These are phyloP conservation scores for Catocala sponsa DNA, from an alignment of 2,888 invertebrate genomes.

Conservation along the genomic window DNA sequence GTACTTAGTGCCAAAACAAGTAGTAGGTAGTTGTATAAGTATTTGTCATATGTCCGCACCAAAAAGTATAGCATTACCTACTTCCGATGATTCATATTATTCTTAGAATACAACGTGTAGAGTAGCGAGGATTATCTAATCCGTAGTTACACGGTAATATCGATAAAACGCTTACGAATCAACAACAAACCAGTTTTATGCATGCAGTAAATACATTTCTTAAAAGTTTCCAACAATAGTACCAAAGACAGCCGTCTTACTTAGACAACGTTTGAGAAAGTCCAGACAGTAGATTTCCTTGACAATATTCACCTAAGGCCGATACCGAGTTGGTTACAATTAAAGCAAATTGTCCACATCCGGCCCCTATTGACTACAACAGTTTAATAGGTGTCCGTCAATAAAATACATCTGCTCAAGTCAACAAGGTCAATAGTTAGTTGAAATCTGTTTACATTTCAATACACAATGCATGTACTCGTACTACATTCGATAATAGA, in stretches of 20 bases:
- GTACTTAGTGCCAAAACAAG: constrained; percentile 20
- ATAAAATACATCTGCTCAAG: constrained; percentile 79
- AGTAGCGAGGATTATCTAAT: constrained; percentile 48
- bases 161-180: constrained; percentile 21
- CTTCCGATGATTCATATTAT: constrained; percentile 53
- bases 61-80: constrained; percentile 42
- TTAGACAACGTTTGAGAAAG: constrained; percentile 26
- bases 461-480: constrained; percentile 40
- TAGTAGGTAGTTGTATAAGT: constrained; percentile 24
- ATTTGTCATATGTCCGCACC: constrained; percentile 39
- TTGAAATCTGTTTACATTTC: constrained; percentile 66
- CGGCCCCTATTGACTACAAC: constrained; percentile 76
- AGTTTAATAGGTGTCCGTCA: constrained; percentile 80
- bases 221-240: neutral
- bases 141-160: constrained; percentile 29
- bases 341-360: constrained; percentile 84
- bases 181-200: constrained; percentile 9
- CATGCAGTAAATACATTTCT: constrained; percentile 17
- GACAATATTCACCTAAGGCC: constrained; percentile 51
- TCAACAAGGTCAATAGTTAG: constrained; percentile 70
- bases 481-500: constrained; percentile 10
- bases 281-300: constrained; percentile 38
- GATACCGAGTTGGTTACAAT: constrained; percentile 69
- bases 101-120: constrained; percentile 39
- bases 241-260: neutral